phyloP scores from a whole-genome alignment of 2,888 invertebrate species.

The Thereva nobilitata region DNA sequence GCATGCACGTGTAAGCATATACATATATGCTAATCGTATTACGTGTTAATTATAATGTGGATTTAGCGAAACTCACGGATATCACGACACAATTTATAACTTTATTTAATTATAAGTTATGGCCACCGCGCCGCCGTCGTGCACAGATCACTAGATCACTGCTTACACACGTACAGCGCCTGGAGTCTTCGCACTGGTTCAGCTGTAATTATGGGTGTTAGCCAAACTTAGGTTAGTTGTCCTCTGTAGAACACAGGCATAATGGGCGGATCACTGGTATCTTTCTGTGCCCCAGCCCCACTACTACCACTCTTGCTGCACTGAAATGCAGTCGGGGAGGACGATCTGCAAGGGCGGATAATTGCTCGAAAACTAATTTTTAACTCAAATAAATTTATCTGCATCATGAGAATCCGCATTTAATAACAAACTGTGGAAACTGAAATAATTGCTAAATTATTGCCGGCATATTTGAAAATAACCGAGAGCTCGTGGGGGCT shows the following conservation, averaged over 20 bases:
- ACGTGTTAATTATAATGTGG: conserved; percentile 41
- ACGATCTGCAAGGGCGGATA: conserved; percentile 28
- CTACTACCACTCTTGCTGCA: too few relatives aligned
- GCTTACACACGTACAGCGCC: too few relatives aligned
- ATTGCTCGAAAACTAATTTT: conserved; percentile 24
- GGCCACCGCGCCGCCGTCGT: conserved; percentile 4
- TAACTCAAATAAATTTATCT: conserved; percentile 17
- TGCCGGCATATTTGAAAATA: conserved; percentile 10
- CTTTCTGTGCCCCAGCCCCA: too few relatives aligned
- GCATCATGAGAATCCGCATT: conserved; percentile 11
- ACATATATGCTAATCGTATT: conserved; percentile 35
- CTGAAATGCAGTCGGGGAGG: too few relatives aligned
- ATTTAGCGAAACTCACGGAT: conserved; percentile 37
- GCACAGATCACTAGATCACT: not conserved
- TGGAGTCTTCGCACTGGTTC: conserved; percentile 12
- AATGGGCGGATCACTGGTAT: conserved; percentile 25
- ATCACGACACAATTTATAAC: conserved; percentile 37
- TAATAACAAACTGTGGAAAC: conserved; percentile 26
- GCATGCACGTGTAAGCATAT: conserved; percentile 6
- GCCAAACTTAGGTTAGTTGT: conserved; percentile 4
- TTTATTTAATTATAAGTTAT: conserved; percentile 41
- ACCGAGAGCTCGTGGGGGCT: too few relatives aligned
- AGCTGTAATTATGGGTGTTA: conserved; percentile 25
- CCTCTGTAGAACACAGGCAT: conserved; percentile 15
- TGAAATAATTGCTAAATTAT: conserved; percentile 30